phyloP scores from a whole-genome alignment of 2,888 invertebrate genomes.

The Hirtodrosophila duncani region DNA sequence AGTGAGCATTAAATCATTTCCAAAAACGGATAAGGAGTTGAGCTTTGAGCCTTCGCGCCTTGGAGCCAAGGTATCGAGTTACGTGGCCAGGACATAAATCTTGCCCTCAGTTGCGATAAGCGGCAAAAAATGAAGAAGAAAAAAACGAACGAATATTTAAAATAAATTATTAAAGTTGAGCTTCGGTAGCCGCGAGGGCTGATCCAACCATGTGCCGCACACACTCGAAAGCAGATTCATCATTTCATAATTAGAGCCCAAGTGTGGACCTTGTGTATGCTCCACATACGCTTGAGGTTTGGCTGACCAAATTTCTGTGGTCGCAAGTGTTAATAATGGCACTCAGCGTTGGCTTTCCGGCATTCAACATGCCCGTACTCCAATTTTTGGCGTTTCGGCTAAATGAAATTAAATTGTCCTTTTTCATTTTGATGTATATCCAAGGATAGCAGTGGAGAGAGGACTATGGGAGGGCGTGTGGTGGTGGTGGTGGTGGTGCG shows the following conservation, averaged over 20 bases:
- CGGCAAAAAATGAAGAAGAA: slow-evolving; percentile 61
- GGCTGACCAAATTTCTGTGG: slow-evolving; percentile 60
- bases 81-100: slow-evolving; percentile 57
- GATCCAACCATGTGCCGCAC: neutral
- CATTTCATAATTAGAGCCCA: slow-evolving; percentile 71
- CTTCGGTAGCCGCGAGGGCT: neutral
- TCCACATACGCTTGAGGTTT: slow-evolving; percentile 35
- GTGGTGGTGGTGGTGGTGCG: slow-evolving; percentile 10
- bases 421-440: slow-evolving; percentile 68
- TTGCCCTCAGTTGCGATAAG: slow-evolving; percentile 66
- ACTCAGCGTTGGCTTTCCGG: slow-evolving; percentile 12
- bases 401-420: slow-evolving; percentile 72
- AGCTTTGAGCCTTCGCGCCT: slow-evolving; percentile 25
- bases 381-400: slow-evolving; percentile 31
- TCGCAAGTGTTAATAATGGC: slow-evolving; percentile 70
- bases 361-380: slow-evolving; percentile 2
- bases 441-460: slow-evolving; percentile 49
- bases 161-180: slow-evolving; percentile 60
- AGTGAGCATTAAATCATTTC: slow-evolving; percentile 66
- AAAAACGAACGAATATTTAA: too few species aligned
- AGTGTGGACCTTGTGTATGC: slow-evolving; percentile 25
- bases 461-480: neutral
- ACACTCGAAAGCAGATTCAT: slow-evolving; percentile 52
- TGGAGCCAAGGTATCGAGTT: slow-evolving; percentile 53
- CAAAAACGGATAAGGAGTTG: slow-evolving; percentile 58